Percentiles rank a stretch among this genome's conserved stretches.
Evolutionary conservation across 2,113 vertebrate genomes (phyloP).

Genomic region (Macrotus californicus): DNA sequence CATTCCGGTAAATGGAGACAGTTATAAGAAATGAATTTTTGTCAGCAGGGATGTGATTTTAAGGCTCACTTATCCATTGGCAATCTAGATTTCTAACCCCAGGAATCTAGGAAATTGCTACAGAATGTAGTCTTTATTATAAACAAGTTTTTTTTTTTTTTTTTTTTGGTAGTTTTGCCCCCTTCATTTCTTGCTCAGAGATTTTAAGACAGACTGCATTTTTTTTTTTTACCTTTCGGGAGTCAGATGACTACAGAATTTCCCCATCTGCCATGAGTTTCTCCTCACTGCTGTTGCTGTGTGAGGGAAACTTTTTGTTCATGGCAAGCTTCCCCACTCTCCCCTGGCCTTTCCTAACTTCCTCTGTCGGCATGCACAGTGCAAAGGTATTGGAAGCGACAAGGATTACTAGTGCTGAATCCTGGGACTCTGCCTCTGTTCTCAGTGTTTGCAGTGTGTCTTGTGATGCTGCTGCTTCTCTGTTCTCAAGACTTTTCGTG

Average conservation of each 20-base stretch:
- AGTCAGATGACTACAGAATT: slow-evolving; percentile 73
- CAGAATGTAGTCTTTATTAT: slow-evolving; percentile 93
- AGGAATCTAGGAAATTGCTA: slow-evolving; percentile 93
- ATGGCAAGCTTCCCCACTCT: neutral
- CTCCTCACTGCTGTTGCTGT: slow-evolving; percentile 72
- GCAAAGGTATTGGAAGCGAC: slow-evolving; percentile 53
- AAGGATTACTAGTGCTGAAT: slow-evolving; percentile 50
- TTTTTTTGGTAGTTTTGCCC: slow-evolving; percentile 70
- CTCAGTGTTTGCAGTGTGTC: slow-evolving; percentile 44
- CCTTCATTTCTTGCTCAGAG: slow-evolving; percentile 77
- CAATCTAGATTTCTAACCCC: slow-evolving; percentile 97
- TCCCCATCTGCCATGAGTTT: slow-evolving; percentile 65
- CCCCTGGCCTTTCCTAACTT: neutral
- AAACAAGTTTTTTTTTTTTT: slow-evolving; percentile 82
- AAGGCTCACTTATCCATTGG: slow-evolving; percentile 98
- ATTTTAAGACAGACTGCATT: slow-evolving; percentile 76
- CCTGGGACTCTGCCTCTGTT: slow-evolving; percentile 39
- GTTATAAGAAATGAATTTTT: slow-evolving; percentile 99
- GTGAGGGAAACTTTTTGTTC: slow-evolving; percentile 60
- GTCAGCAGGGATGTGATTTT: slow-evolving; percentile 98
- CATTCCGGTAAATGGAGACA: slow-evolving; percentile 98
- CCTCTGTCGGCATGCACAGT: neutral
- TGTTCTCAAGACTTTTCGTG: slow-evolving; percentile 36
- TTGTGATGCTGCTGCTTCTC: neutral
- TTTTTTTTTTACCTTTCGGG: slow-evolving; percentile 75